These are phyloP conservation scores for Cassiopea xamachana DNA, from an alignment of 30 jellyfish, hydroid and myxozoan species.

Conservation along the genomic window DNA sequence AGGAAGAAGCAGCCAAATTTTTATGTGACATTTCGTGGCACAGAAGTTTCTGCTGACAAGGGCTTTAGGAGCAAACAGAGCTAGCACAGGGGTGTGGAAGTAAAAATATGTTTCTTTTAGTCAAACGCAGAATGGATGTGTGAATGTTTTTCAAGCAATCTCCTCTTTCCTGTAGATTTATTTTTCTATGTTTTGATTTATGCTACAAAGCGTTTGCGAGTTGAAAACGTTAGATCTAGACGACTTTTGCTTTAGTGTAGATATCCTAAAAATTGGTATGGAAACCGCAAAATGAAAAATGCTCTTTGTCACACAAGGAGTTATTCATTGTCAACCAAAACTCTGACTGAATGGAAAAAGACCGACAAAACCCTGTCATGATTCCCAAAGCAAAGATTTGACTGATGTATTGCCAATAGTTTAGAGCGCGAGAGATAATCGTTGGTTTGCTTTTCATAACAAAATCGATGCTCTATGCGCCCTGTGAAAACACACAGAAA, in stretches of 20 bases:
- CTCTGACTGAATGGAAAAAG: neutral
- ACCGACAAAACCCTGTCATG: constrained; percentile 12
- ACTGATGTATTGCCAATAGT: neutral
- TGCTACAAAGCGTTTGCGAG: neutral
- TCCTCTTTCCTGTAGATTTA: neutral
- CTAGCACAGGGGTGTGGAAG: too few species aligned
- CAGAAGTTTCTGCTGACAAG: too few species aligned
- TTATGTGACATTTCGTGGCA: too few species aligned
- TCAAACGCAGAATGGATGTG: too few species aligned
- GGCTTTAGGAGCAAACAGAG: too few species aligned
- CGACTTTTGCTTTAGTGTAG: neutral
- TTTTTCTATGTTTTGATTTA: neutral
- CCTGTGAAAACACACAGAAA: constrained; percentile 2
- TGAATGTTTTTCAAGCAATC: neutral
- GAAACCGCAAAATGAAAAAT: neutral
- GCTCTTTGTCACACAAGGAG: neutral
- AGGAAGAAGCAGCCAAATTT: too few species aligned
- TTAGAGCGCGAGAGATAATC: constrained; percentile 41
- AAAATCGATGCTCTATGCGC: constrained; percentile 3
- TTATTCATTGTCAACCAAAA: neutral
- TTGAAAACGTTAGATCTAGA: neutral
- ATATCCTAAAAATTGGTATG: neutral
- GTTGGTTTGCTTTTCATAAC: constrained; percentile 16
- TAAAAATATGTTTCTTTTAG: too few species aligned
- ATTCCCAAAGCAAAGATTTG: neutral